phyloP scores from a whole-genome alignment of 2,888 invertebrate genomes.

The Parnassius apollo region DNA sequence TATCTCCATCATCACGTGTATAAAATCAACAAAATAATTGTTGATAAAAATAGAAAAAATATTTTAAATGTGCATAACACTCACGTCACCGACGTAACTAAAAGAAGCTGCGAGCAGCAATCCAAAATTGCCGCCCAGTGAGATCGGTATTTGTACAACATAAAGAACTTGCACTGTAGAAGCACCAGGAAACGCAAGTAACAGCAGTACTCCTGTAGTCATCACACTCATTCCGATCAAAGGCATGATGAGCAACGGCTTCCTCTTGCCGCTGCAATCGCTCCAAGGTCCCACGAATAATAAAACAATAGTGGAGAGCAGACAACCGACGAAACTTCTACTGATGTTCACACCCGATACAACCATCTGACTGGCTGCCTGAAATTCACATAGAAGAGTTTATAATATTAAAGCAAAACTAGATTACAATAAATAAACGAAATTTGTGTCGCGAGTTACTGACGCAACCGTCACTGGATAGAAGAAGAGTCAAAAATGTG shows the following conservation, averaged over 20 bases:
- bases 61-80: slow-evolving; percentile 46
- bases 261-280: slow-evolving; percentile 80
- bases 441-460: too few species aligned
- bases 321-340: slow-evolving; percentile 68
- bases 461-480: too few species aligned
- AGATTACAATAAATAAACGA: too few species aligned
- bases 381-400: slow-evolving; percentile 28
- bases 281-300: slow-evolving; percentile 84
- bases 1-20: too few species aligned
- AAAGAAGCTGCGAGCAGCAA: slow-evolving; percentile 88
- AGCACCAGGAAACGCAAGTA: slow-evolving; percentile 68
- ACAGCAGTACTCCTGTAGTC: slow-evolving; percentile 66
- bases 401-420: too few species aligned
- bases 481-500: too few species aligned
- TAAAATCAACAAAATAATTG: too few species aligned
- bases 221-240: slow-evolving; percentile 78
- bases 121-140: slow-evolving; percentile 85
- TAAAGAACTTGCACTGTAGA: slow-evolving; percentile 67
- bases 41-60: too few species aligned
- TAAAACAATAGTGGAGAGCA: slow-evolving; percentile 82
- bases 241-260: slow-evolving; percentile 80
- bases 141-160: slow-evolving; percentile 83
- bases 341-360: slow-evolving; percentile 86
- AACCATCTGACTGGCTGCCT: slow-evolving; percentile 78
- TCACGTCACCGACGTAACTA: slow-evolving; percentile 89